Evolutionary conservation across 1,140 invertebrate genomes (phyloP), one percentile per base, ranked within the genome.

Genomic region (Drosophila trapezifrons): DNA sequence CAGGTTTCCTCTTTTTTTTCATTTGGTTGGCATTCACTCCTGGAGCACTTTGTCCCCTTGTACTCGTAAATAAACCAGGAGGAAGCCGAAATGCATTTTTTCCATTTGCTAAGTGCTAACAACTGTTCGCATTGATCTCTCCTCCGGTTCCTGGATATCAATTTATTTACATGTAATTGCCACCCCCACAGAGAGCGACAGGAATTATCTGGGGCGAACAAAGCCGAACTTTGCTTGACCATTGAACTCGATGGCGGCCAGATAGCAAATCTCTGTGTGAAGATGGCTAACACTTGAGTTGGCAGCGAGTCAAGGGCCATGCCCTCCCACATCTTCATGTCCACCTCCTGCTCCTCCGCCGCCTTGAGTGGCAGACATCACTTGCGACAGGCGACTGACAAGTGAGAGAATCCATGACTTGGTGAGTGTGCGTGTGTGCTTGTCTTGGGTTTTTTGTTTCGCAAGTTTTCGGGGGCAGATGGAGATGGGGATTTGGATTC

Each of bases 21-120:
- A 45, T 67, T 67, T 59, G 66, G 52, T 60, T 75, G 59, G 54
- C 46, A 54, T 64, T 45, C 59, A 66, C 37, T 45, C 40, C 46
- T 13, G 49, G 63, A 55, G 82, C 83, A 86, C 82, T 86, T 76
- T 73, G 83, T 46, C 42, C 35, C 49, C 46, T 66, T 80, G 79
- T 79, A 80, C 47, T 86, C 79, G 79, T 86, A 83, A 87, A 86
- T 86, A 86, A 89, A 89, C 76, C 70, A 86, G 62, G 43, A 40
- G 84, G 64, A 47, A 80, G 81, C 72, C 78, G 71, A 83, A 87
- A 89, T 86, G 83, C 84, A 87, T 62, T 85, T 85, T 49, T 55
- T 43, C 67, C 56, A 47, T 77, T 77, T 77, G 75, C 75, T 80
- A 89, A 86, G 83, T 86, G 83, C 84, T 60, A 79, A 83, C 76